Evolutionary conservation across 2,797 vertebrate genomes (phyloP).

Genomic region (Rhinatrema bivittatum): DNA sequence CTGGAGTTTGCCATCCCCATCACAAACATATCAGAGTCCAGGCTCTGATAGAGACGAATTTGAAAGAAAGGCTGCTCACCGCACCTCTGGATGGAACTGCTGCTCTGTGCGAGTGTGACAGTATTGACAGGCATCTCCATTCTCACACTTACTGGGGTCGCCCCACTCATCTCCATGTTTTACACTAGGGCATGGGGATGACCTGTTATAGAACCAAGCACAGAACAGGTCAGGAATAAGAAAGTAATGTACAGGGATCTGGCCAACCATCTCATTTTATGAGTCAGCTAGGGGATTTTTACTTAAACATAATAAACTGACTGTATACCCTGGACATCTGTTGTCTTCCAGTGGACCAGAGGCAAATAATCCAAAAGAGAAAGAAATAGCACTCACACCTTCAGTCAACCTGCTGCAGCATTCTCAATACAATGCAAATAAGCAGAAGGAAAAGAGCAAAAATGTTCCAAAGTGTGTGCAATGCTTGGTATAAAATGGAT

Average conservation of each 20-base stretch:
- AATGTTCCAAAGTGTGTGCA: background rate
- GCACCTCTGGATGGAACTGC: slow-evolving; percentile 96
- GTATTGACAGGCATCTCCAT: slow-evolving; percentile 86
- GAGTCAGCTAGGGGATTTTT: too few relatives aligned
- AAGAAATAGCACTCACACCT: background rate
- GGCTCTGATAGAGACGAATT: too few relatives aligned
- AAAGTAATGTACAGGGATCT: too few relatives aligned
- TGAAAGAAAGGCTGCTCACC: background rate
- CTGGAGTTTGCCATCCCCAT: too few relatives aligned
- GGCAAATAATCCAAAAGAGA: slow-evolving; percentile 11
- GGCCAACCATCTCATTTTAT: too few relatives aligned
- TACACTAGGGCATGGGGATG: slow-evolving; percentile 87
- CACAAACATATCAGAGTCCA: too few relatives aligned
- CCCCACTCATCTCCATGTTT: slow-evolving; percentile 98
- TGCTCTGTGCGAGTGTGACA: slow-evolving; percentile 97
- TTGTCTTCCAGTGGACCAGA: too few relatives aligned
- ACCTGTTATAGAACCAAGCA: slow-evolving; percentile 59
- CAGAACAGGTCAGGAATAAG: too few relatives aligned
- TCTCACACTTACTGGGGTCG: slow-evolving; percentile 96
- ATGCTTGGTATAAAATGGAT: too few relatives aligned
- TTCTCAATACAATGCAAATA: background rate
- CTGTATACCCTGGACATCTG: too few relatives aligned
- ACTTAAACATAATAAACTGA: too few relatives aligned
- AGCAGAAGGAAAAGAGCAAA: too few relatives aligned
- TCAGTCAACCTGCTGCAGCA: background rate